Evolutionary conservation across 2,113 vertebrate species (phyloP).

Genomic region (Psettodes erumei): DNA sequence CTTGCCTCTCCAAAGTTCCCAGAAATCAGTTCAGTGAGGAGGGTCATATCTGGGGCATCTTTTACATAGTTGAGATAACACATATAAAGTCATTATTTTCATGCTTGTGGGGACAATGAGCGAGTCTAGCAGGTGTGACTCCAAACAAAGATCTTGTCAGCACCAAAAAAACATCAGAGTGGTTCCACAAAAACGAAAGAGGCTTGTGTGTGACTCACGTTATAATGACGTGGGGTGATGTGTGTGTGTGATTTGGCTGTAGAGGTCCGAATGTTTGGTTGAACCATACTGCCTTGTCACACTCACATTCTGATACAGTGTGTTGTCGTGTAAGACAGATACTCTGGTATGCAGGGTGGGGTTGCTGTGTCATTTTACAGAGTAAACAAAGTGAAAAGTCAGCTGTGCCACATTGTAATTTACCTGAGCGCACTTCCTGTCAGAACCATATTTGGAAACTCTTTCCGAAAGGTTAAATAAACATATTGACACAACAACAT

Average conservation of each 20-base stretch:
- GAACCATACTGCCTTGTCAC: slow-evolving; percentile 20
- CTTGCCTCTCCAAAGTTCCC: slow-evolving; percentile 52
- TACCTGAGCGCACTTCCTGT: slow-evolving; percentile 28
- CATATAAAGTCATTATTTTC: neutral
- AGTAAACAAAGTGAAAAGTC: slow-evolving; percentile 16
- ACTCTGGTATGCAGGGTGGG: slow-evolving; percentile 53
- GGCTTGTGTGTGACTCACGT: slow-evolving; percentile 47
- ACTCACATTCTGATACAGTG: slow-evolving; percentile 47
- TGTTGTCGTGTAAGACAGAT: slow-evolving; percentile 25
- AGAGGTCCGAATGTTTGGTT: slow-evolving; percentile 36
- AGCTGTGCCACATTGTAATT: slow-evolving; percentile 32
- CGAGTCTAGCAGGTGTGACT: neutral
- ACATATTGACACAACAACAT: neutral
- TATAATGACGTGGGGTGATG: slow-evolving; percentile 5
- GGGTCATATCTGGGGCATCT: slow-evolving; percentile 51
- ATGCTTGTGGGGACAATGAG: neutral
- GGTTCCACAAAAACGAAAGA: slow-evolving; percentile 61
- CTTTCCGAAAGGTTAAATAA: slow-evolving; percentile 18
- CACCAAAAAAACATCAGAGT: neutral
- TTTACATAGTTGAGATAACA: slow-evolving; percentile 21
- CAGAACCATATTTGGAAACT: slow-evolving; percentile 38
- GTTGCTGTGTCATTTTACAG: slow-evolving; percentile 38
- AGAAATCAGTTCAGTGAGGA: slow-evolving; percentile 40
- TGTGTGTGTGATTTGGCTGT: slow-evolving; percentile 25
- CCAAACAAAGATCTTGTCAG: neutral